phyloP scores from a whole-genome alignment of 2,888 invertebrate species.

The Dryobota labecula region DNA sequence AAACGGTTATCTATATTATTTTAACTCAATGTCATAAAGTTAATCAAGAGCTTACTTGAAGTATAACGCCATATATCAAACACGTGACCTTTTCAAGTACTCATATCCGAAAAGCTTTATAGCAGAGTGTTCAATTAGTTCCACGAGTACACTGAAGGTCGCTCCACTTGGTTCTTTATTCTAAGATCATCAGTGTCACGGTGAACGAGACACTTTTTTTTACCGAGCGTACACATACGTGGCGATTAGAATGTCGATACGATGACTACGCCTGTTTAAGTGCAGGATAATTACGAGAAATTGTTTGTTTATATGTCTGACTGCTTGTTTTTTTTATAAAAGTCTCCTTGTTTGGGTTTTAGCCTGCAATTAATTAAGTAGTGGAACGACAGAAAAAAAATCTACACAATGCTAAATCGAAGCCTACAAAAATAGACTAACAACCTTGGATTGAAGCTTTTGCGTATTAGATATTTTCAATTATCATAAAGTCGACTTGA shows the following conservation, averaged over 20 bases:
- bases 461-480: conserved; percentile 13
- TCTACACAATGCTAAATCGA: background rate
- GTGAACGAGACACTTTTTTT: conserved; percentile 83
- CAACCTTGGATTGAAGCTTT: conserved; percentile 27
- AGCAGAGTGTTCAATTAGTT: conserved; percentile 63
- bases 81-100: conserved; percentile 58
- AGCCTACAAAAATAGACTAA: conserved; percentile 19
- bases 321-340: conserved; percentile 18
- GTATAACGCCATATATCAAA: conserved; percentile 58
- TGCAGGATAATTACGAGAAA: conserved; percentile 43
- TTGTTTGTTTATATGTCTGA: conserved; percentile 31
- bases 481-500: conserved; percentile 15
- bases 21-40: conserved; percentile 38
- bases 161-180: conserved; percentile 80
- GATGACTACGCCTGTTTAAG: conserved; percentile 54
- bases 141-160: conserved; percentile 71
- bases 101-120: conserved; percentile 62
- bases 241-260: conserved; percentile 75
- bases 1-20: conserved; percentile 15
- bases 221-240: conserved; percentile 64
- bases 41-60: conserved; percentile 41
- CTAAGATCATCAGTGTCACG: conserved; percentile 87
- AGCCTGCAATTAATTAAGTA: conserved; percentile 13
- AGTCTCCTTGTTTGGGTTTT: conserved; percentile 27
- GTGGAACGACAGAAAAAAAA: background rate